Evolutionary conservation across 1,140 invertebrate genomes (phyloP).

Genomic region (Drosophila kepulauana): DNA sequence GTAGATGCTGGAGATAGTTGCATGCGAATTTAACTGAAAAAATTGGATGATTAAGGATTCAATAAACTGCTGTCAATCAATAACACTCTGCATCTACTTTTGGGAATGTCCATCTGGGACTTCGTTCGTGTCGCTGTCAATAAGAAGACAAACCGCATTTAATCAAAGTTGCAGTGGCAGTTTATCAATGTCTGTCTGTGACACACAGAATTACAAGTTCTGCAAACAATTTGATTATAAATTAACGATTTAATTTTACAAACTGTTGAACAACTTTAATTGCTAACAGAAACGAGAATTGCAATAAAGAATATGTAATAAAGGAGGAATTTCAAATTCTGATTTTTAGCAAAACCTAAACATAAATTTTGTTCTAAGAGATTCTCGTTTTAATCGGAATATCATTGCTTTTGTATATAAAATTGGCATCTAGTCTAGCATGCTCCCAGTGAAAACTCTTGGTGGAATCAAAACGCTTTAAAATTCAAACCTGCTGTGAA

Average conservation of each 20-base stretch:
- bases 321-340: too few relatives aligned
- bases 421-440: not conserved
- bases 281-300: too few relatives aligned
- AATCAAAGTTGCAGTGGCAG: slow-evolving; percentile 9
- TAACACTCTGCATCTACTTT: not conserved
- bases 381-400: too few relatives aligned
- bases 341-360: too few relatives aligned
- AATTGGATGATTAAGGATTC: slow-evolving; percentile 7
- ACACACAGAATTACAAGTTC: not conserved
- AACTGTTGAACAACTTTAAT: too few relatives aligned
- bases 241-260: not conserved
- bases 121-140: not conserved
- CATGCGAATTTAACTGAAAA: slow-evolving; percentile 4
- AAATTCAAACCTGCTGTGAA: not conserved
- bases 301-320: too few relatives aligned
- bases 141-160: slow-evolving; percentile 5
- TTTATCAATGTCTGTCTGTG: not conserved
- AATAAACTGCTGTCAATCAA: slow-evolving; percentile 21
- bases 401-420: too few relatives aligned
- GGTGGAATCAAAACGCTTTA: not conserved
- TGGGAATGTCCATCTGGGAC: not conserved
- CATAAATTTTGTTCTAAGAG: too few relatives aligned
- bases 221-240: not conserved
- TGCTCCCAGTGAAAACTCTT: not conserved
- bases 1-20: not conserved